Evolutionary conservation across 2,888 invertebrate species (phyloP), one percentile per base, ranked within the genome.

Genomic region (Hetaerina titia): DNA sequence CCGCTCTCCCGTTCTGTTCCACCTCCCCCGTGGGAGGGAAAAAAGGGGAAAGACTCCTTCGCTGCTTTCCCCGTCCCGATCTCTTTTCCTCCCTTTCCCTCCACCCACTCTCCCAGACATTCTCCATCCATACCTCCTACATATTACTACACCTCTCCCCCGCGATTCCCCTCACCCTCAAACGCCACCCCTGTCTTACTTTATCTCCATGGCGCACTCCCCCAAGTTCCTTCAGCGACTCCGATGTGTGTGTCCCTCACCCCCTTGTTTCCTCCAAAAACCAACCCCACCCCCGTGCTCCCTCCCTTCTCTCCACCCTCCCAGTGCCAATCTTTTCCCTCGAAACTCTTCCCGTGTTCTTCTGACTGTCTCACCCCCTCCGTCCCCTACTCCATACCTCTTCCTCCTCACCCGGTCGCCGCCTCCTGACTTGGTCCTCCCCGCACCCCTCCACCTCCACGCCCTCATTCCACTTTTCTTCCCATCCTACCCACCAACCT

Each of bases 121-220:
- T 19, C 63, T 19, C 63, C 63, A 63, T 63, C 63, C 17, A 60
- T 15, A 4, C 15, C 63, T 19, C 13, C 19, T 63, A 9, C 63
- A 63, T 19, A 19, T 63, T 15, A 19, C 15, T 19, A 19, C 63
- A 19, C 63, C 63, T 63, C 63, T 63, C 63, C 63, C 63, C 15
- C 45, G 13, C 17, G 63, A 19, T 63, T 15, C 63, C 63, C 60
- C 60, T 60, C 60, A 11, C 11, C 60, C 60, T 17, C 60, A 17
- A 60, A 60, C 60, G 13, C 17, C 17, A 19, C 45, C 88, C 13
- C 15, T 17, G 56, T 56, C 88, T 88, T 56, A 90, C 90, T 90
- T 90, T 90, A 90, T 90, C 90, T 90, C 90, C 9, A 17, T 25
- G 63, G 63, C 90, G 64, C 90, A 90, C 90, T 64, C 90, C 90